Conservation (phyloP, 2,797 vertebrate genomes). For the Scleropages formosus region DNA sequence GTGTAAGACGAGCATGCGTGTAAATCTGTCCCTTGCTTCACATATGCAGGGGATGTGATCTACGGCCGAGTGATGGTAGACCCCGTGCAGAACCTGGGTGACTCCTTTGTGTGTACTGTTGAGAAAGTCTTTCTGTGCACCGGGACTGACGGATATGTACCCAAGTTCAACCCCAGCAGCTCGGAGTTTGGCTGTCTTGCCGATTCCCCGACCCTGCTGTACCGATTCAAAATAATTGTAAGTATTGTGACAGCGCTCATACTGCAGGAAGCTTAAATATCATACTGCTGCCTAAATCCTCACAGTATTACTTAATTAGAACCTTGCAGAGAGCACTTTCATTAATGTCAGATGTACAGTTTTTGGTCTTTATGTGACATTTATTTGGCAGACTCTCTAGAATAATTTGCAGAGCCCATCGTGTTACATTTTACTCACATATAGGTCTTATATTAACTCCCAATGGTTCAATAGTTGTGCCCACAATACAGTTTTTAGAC, state of each 20-base stretch:
- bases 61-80: slow-evolving; percentile 46
- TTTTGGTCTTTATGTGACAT: too few relatives aligned
- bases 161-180: slow-evolving; percentile 48
- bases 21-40: background rate
- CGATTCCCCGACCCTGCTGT: slow-evolving; percentile 44
- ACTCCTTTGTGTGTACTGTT: slow-evolving; percentile 49
- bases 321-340: too few relatives aligned
- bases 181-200: slow-evolving; percentile 44
- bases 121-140: slow-evolving; percentile 55
- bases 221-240: slow-evolving; percentile 52
- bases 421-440: background rate
- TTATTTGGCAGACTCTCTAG: background rate
- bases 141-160: slow-evolving; percentile 44
- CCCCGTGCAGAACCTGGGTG: slow-evolving; percentile 51
- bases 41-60: slow-evolving; percentile 43
- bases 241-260: background rate
- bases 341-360: too few relatives aligned
- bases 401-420: background rate
- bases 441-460: background rate
- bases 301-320: too few relatives aligned
- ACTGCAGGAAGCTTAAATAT: background rate
- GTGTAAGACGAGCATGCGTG: too few relatives aligned
- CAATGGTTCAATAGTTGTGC: background rate
- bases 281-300: background rate
- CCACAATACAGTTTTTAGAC: background rate